A percentile compares a stretch with the other conserved stretches of the same genome.
These are phyloP conservation scores for Coregonus clupeaformis DNA, from an alignment of 2,113 vertebrate genomes.

Conservation along the genomic window DNA sequence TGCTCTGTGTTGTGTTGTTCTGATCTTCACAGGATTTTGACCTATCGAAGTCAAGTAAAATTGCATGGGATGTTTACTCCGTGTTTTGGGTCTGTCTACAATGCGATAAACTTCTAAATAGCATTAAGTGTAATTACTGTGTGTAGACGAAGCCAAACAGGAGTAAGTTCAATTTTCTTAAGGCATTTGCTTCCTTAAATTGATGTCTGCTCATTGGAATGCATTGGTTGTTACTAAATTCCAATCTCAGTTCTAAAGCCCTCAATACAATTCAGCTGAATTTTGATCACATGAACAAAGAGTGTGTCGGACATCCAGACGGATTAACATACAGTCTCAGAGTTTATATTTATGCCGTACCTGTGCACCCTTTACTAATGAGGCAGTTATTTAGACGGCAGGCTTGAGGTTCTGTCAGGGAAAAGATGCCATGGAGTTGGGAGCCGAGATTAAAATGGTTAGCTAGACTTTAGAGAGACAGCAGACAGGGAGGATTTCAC, in stretches of 20 bases:
- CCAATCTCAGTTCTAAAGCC: not conserved
- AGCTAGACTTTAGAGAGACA: slow-evolving; percentile 63
- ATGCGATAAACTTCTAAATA: too few species aligned
- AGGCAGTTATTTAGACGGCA: slow-evolving; percentile 73
- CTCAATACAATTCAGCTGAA: slow-evolving; percentile 45
- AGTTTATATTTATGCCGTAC: slow-evolving; percentile 65
- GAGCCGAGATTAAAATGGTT: slow-evolving; percentile 57
- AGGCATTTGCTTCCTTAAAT: too few species aligned
- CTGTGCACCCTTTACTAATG: slow-evolving; percentile 69
- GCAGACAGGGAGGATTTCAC: slow-evolving; percentile 66
- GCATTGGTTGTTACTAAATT: not conserved
- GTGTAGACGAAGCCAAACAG: not conserved
- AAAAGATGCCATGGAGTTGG: not conserved
- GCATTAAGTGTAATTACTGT: not conserved
- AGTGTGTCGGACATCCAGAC: slow-evolving; percentile 62
- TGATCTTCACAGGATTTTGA: not conserved
- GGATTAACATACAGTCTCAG: slow-evolving; percentile 56
- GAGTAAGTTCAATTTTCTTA: too few species aligned
- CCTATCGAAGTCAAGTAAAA: too few species aligned
- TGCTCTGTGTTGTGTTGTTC: not conserved
- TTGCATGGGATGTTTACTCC: too few species aligned
- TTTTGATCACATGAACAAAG: slow-evolving; percentile 69
- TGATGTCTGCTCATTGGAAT: not conserved
- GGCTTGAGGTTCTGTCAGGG: slow-evolving; percentile 51
- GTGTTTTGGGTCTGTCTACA: too few species aligned